phyloP scores from a whole-genome alignment of 2,113 vertebrate species.

The Trematomus loennbergii region DNA sequence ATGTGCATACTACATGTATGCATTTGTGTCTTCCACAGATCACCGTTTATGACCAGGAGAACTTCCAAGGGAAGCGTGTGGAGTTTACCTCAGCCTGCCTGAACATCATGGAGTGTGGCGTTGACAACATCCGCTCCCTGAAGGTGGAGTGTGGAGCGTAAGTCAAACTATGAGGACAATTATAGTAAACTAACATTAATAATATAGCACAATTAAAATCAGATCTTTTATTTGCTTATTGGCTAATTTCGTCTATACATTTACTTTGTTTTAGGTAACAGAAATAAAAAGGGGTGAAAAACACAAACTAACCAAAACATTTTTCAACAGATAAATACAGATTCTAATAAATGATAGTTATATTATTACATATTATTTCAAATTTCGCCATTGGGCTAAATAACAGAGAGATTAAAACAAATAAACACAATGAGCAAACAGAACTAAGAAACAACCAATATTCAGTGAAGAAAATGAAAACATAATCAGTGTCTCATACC shows the following conservation, averaged over 20 bases:
- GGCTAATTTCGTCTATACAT: too few species aligned
- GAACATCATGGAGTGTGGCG: conserved; percentile 91
- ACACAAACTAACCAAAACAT: too few species aligned
- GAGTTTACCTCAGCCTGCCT: conserved; percentile 93
- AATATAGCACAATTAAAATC: too few species aligned
- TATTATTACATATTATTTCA: too few species aligned
- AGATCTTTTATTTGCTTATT: too few species aligned
- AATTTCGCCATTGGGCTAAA: too few species aligned
- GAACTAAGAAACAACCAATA: not conserved
- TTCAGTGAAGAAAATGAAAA: not conserved
- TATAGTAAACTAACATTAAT: too few species aligned
- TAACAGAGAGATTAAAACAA: too few species aligned
- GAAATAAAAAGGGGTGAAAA: too few species aligned
- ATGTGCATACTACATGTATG: conserved; percentile 55
- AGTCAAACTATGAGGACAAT: conserved; percentile 76
- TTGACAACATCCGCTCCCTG: conserved; percentile 92
- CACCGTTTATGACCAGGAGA: conserved; percentile 95
- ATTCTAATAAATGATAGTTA: too few species aligned
- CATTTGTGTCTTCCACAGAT: conserved; percentile 83
- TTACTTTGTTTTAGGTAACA: too few species aligned
- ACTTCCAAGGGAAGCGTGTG: conserved; percentile 95
- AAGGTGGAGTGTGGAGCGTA: conserved; percentile 96
- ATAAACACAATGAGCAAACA: not conserved
- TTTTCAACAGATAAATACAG: too few species aligned
- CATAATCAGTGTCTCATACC: not conserved